Evolutionary conservation across 23 tunicate genomes (phyloP), one percentile per base, ranked within the genome.

Genomic region (Ciona savignyi): DNA sequence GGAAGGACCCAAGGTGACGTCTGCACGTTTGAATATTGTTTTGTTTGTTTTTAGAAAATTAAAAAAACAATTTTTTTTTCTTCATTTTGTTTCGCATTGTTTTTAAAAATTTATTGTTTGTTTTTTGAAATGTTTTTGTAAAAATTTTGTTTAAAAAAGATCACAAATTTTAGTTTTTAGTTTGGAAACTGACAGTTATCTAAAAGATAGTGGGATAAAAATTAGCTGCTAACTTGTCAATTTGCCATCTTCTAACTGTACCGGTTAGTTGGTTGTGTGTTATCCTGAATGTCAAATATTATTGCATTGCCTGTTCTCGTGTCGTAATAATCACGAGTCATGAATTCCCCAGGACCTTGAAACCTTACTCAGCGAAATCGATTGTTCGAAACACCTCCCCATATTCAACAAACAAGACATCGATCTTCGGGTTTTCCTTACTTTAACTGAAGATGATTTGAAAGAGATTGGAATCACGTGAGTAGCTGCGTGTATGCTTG

Each of bases 391-490:
- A 66, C 71, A 91, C 33, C 64, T 66, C 1, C 80, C 76, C 19
- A 60, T 84, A 20, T 91, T 91, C 78, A 62, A 91, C 67, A 80
- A 85, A 6, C 97, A 91, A 34, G 97, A 78, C 68, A 71, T 91
- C 34, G 97, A 91, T 64, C 70, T 91, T 25, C 86, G 76, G 31
- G 66, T 91, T 23, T 91, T 91, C 66, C 83, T 91, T 0, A 84
- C 97, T 1, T 63, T 91, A 27, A 65, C 97, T 15, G 97, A 91
- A 72, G 80, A 82, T 9, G 97, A 91, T 25, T 68, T 91, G 66
- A 91, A 91, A 72, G 97, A 91, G 71, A 85, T 91, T 19, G 97
- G 97, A 32, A 78, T 91, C 23, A 76, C 70, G 96, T 88, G 34
- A 74, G 96, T 77, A 6, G 3, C 20, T 49, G 19, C 20, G 20